A percentile compares a stretch with the other conserved stretches of the same genome.
Conservation (phyloP, 1,140 invertebrate genomes). For the Meloidogyne chitwoodi region DNA sequence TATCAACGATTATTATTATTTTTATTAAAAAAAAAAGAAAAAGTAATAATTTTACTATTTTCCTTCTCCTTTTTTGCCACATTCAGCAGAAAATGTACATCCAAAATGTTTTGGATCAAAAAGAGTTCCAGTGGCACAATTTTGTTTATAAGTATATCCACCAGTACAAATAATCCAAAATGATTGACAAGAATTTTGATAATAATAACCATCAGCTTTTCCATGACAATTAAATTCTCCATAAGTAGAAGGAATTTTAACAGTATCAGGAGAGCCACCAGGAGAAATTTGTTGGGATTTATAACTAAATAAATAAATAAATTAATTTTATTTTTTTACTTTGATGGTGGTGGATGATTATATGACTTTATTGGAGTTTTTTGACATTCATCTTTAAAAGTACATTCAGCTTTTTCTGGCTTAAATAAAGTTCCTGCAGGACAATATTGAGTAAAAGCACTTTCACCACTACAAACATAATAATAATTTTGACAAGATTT, state of each 20-base stretch:
- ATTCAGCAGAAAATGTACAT: constrained; percentile 13
- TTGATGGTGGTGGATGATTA: background rate
- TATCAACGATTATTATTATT: background rate
- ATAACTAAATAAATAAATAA: background rate
- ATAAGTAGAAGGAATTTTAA: background rate
- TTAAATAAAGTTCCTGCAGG: background rate
- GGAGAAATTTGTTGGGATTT: background rate
- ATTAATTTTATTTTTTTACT: background rate
- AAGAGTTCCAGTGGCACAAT: constrained; percentile 18
- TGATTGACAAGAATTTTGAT: constrained; percentile 4
- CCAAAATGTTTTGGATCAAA: constrained; percentile 1
- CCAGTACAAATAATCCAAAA: constrained; percentile 1
- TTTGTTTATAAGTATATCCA: background rate
- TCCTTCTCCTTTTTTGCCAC: constrained; percentile 1
- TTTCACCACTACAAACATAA: background rate
- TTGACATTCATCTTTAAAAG: background rate
- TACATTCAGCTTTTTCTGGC: background rate
- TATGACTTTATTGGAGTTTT: background rate
- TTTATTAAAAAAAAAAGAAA: background rate
- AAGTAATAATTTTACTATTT: background rate
- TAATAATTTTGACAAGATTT: background rate
- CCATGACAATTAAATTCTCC: constrained; percentile 4
- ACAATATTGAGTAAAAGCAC: background rate
- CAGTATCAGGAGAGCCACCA: background rate
- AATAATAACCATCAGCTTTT: constrained; percentile 14